Evolutionary conservation across 2,888 invertebrate species (phyloP).

Genomic region (Leucoptera coffeella): DNA sequence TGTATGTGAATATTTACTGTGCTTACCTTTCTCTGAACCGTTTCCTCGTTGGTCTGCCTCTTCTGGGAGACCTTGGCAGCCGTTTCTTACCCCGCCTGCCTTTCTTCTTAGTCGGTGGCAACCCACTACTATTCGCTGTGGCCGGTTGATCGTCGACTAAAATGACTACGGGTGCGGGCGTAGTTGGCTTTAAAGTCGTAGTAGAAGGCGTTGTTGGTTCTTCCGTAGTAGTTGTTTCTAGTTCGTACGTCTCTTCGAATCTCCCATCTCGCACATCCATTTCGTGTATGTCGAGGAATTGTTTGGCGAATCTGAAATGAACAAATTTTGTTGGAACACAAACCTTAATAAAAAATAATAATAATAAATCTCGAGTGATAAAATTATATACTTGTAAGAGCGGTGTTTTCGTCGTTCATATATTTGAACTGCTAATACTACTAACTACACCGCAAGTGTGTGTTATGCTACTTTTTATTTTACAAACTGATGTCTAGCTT

Average conservation of each 20-base stretch:
- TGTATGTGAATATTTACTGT: too few relatives aligned
- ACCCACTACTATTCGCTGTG: slow-evolving; percentile 20
- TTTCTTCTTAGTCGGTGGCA: slow-evolving; percentile 22
- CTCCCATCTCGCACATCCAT: slow-evolving; percentile 41
- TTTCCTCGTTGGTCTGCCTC: slow-evolving; percentile 40
- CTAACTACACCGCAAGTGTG: too few relatives aligned
- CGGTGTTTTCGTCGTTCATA: too few relatives aligned
- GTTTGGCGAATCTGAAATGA: slow-evolving; percentile 59
- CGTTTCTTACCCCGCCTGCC: slow-evolving; percentile 29
- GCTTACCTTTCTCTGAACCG: slow-evolving; percentile 42
- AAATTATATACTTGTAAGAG: too few relatives aligned
- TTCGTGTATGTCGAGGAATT: slow-evolving; percentile 63
- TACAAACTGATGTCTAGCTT: too few relatives aligned
- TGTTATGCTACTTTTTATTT: too few relatives aligned
- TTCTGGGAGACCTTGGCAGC: slow-evolving; percentile 32
- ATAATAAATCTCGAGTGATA: too few relatives aligned
- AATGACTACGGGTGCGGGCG: slow-evolving; percentile 31
- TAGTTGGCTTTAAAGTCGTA: slow-evolving; percentile 14
- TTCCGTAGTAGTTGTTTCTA: slow-evolving; percentile 24
- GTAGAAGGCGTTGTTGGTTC: slow-evolving; percentile 14
- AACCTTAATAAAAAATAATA: too few relatives aligned
- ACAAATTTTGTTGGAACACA: too few relatives aligned
- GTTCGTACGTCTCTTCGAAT: slow-evolving; percentile 24
- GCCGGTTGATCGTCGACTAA: slow-evolving; percentile 42
- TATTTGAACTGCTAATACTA: too few relatives aligned